phyloP scores from a whole-genome alignment of 2,113 vertebrate species.

The Elaphurus davidianus region DNA sequence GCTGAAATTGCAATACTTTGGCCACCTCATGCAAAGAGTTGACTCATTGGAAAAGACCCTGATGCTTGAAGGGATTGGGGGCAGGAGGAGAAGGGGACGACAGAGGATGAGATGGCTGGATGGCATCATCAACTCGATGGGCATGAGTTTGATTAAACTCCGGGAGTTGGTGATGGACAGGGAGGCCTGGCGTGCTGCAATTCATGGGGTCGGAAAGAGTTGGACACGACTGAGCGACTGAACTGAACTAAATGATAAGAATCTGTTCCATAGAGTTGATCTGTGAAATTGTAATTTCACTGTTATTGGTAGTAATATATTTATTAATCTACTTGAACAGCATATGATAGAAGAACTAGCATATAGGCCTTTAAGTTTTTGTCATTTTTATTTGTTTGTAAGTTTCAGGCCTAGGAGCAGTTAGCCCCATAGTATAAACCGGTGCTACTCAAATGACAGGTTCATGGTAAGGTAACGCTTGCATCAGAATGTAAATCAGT shows the following conservation, averaged over 20 bases:
- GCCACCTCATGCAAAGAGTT: no score
- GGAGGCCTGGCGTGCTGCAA: no score
- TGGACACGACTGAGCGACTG: no score
- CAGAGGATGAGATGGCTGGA: no score
- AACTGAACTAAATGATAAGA: background rate
- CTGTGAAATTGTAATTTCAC: slow-evolving; percentile 7
- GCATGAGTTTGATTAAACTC: no score
- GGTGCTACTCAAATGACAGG: background rate
- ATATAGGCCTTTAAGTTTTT: background rate
- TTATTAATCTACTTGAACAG: slow-evolving; percentile 17
- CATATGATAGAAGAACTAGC: background rate
- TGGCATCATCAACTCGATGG: no score
- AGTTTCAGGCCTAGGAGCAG: background rate
- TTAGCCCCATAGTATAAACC: background rate
- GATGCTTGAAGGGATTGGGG: no score
- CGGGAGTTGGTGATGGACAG: no score
- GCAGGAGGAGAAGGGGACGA: no score
- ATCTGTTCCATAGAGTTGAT: background rate
- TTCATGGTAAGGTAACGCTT: background rate
- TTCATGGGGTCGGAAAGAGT: no score
- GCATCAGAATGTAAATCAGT: background rate
- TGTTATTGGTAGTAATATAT: background rate
- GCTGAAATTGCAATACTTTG: no score
- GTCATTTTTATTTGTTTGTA: background rate
- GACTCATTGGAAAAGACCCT: no score